Base-by-base conservation (phyloP, 2,113 vertebrate genomes). In the Thunnus maccoyii region DNA sequence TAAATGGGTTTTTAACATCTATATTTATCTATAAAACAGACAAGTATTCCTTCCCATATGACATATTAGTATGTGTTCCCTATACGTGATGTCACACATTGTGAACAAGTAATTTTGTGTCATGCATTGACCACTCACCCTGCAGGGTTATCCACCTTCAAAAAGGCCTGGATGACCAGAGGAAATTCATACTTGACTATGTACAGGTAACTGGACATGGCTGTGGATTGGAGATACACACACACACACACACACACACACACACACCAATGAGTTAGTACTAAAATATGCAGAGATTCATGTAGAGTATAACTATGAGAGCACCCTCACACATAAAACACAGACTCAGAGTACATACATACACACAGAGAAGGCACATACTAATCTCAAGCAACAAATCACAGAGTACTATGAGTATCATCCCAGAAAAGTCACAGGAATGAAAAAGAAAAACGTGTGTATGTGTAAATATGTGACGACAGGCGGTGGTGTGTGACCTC, bases 151-250 rank as follows among this genome's bases (percentile, higher is more conserved):
- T 95, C 93, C 83, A 94, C 90, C 65, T 12, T 93, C 68, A 95
- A 89, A 85, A 96, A 96, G 63, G 95, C 95, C 73, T 97, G 96
- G 88, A 99, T 97, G 92, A 98, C 97, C 91, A 97, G 92, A 61
- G 98, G 98, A 63, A 99, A 96, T 90, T 99, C 98, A 82, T 96
- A 97, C 95, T 98, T 99, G 30, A 99, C 97, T 77, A 99, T 99
- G 92, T 98, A 99, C 85, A 99, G 95, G 93, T 99, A 99, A 92
- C 97, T 98, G 94, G 98, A 95, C 96, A 99, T 99, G 75, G 97
- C 98, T 99, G 94, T 69, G 62, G 69, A 82, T 63, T 20, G 52
- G 47, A 76, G 54, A 62, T 2, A 87, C 1, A 83, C 13, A 85
- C 3, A 76, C 7, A 36, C 32, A 36, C 32, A 36, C 32, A 36